Evolutionary conservation across 2,113 vertebrate genomes (phyloP).

Genomic region (Xenopus borealis): DNA sequence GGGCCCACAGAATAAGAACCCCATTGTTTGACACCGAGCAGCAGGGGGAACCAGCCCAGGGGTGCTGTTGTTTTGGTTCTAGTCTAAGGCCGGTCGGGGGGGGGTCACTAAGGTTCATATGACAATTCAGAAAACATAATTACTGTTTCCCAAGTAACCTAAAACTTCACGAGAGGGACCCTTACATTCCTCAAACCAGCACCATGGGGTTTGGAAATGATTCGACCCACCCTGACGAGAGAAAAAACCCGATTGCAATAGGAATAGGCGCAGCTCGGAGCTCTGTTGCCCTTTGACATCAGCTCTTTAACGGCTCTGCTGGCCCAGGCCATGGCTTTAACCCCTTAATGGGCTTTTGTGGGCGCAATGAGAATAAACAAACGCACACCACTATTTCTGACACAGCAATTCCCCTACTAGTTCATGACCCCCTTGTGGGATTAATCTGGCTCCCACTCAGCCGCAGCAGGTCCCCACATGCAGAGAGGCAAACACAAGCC

Average conservation of each 20-base stretch:
- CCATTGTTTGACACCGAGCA: not conserved
- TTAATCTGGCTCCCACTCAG: constrained; percentile 19
- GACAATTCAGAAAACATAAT: not conserved
- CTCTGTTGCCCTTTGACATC: not conserved
- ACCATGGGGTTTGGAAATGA: not conserved
- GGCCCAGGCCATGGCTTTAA: not conserved
- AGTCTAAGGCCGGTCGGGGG: too few species aligned
- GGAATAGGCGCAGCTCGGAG: not conserved
- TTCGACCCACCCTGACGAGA: not conserved
- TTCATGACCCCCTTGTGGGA: constrained; percentile 42
- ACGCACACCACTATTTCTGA: not conserved
- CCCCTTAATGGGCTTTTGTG: too few species aligned
- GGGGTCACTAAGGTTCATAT: not conserved
- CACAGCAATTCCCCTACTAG: constrained; percentile 11
- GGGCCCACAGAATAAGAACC: not conserved
- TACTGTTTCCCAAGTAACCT: not conserved
- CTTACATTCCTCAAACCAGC: not conserved
- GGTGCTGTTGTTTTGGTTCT: not conserved
- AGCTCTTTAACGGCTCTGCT: not conserved
- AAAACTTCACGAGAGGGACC: not conserved
- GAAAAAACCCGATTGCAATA: not conserved
- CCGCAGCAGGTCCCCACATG: constrained; percentile 40
- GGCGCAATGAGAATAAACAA: too few species aligned
- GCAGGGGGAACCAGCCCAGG: not conserved
- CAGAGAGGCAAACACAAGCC: constrained; percentile 12